These are phyloP conservation scores for Exocentrus adspersus DNA, from an alignment of 2,888 invertebrate genomes.

Conservation along the genomic window DNA sequence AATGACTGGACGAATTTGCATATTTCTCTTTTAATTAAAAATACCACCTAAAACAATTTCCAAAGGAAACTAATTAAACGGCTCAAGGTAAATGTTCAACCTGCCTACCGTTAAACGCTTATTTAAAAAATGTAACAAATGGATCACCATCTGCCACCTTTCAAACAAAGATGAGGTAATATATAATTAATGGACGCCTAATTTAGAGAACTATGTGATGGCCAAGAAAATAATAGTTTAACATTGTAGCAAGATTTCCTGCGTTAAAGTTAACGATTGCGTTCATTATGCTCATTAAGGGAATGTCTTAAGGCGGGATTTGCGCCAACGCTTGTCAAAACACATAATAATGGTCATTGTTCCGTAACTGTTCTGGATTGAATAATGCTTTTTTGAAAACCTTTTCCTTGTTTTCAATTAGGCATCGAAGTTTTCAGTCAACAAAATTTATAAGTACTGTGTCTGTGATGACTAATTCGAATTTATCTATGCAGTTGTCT, in stretches of 20 bases:
- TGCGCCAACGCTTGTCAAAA: background rate
- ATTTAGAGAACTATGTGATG: slow-evolving; percentile 16
- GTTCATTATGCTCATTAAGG: background rate
- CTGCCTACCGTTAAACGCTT: background rate
- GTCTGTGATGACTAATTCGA: too few relatives aligned
- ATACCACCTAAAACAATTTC: background rate
- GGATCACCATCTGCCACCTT: slow-evolving; percentile 9
- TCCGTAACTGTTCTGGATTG: too few relatives aligned
- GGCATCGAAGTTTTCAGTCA: too few relatives aligned
- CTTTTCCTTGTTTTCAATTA: too few relatives aligned
- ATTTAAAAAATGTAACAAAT: slow-evolving; percentile 10
- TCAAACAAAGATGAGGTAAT: slow-evolving; percentile 19
- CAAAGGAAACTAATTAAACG: background rate
- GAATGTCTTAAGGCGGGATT: background rate
- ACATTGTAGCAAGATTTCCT: slow-evolving; percentile 12
- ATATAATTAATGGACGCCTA: slow-evolving; percentile 14
- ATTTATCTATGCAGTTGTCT: too few relatives aligned
- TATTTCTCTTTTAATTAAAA: background rate
- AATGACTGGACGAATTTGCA: too few relatives aligned
- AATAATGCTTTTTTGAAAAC: too few relatives aligned
- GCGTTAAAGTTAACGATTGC: background rate
- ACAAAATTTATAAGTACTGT: too few relatives aligned
- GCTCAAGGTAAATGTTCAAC: slow-evolving; percentile 5
- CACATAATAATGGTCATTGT: too few relatives aligned
- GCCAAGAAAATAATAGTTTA: slow-evolving; percentile 11